These are phyloP conservation scores for Phenacoccus solenopsis DNA, from an alignment of 1,140 invertebrate genomes.

Conservation along the genomic window DNA sequence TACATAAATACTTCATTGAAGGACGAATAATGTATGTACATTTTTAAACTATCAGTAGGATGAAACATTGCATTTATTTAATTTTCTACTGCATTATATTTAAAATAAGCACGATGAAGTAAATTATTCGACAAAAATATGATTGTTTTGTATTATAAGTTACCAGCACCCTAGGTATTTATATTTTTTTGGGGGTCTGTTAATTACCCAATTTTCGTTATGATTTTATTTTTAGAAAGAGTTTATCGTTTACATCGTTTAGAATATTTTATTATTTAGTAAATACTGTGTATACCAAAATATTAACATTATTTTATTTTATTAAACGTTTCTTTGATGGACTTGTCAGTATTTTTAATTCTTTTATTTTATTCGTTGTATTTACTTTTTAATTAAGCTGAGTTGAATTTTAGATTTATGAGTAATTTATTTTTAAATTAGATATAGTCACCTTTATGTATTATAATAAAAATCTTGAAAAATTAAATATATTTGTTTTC, in stretches of 20 bases:
- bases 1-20: too few relatives aligned
- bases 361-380: neutral
- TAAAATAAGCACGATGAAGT: neutral
- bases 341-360: constrained; percentile 3
- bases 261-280: neutral
- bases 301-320: neutral
- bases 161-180: neutral
- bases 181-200: neutral
- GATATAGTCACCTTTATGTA: neutral
- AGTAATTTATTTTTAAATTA: neutral
- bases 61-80: neutral
- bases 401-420: neutral
- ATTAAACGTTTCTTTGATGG: neutral
- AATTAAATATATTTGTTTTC: too few relatives aligned
- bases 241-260: too few relatives aligned
- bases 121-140: neutral
- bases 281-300: neutral
- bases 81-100: neutral
- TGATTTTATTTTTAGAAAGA: too few relatives aligned
- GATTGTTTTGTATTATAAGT: neutral
- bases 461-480: neutral
- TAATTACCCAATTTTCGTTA: neutral
- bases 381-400: neutral
- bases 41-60: neutral
- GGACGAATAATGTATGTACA: neutral